These are phyloP conservation scores for Pelecanoides urinatrix DNA, from an alignment of 2,113 vertebrate genomes.

Conservation along the genomic window DNA sequence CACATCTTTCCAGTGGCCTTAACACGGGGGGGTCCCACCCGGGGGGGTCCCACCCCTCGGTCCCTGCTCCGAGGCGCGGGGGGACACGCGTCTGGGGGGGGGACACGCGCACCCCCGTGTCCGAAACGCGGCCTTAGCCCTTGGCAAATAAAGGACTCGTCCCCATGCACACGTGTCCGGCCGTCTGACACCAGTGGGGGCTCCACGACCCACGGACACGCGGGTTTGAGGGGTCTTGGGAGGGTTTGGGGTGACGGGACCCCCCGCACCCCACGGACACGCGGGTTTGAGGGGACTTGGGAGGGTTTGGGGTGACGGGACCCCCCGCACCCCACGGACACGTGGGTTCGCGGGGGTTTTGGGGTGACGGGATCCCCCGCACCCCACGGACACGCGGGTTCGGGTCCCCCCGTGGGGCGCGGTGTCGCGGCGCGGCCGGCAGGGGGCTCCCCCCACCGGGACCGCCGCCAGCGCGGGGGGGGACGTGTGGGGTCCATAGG, in stretches of 20 bases:
- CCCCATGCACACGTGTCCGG: accelerated
- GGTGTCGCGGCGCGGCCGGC: background rate
- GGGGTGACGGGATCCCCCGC: too few relatives aligned
- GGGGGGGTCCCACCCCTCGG: background rate
- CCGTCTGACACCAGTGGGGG: too few relatives aligned
- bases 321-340: too few relatives aligned
- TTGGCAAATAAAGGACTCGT: slow-evolving; percentile 17
- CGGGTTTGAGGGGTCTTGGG: too few relatives aligned
- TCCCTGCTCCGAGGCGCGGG: accelerated
- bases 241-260: too few relatives aligned
- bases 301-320: too few relatives aligned
- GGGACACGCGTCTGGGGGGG: background rate
- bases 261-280: too few relatives aligned
- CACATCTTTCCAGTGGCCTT: background rate
- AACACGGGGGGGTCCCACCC: background rate
- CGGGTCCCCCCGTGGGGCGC: background rate
- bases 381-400: background rate
- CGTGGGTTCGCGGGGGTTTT: too few relatives aligned
- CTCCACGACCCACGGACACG: background rate
- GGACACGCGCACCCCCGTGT: accelerated
- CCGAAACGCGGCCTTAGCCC: background rate
- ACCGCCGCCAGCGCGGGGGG: too few relatives aligned
- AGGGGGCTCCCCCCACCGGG: background rate
- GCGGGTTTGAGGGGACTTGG: too few relatives aligned
- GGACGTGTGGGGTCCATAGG: background rate